phyloP scores from a whole-genome alignment of 2,888 invertebrate genomes.

The Dynastes tityus region DNA sequence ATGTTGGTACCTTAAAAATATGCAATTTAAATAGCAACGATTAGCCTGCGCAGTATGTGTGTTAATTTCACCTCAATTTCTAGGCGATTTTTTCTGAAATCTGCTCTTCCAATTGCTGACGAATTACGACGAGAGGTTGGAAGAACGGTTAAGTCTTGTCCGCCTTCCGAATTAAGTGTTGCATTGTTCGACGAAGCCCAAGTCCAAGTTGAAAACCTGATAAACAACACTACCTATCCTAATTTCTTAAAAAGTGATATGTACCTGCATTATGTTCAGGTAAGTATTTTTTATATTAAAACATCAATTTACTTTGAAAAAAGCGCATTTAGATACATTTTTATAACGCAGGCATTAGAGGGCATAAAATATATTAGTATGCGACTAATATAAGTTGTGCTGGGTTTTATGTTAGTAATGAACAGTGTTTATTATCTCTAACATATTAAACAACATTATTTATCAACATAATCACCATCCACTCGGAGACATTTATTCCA shows the following conservation, averaged over 20 bases:
- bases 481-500: no score
- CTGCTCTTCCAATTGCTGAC: conserved; percentile 86
- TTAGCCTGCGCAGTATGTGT: no score
- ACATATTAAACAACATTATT: no score
- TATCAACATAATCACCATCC: no score
- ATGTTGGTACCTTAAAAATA: no score
- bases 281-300: conserved; percentile 70
- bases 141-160: conserved; percentile 80
- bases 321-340: not conserved
- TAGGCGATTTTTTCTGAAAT: conserved; percentile 81
- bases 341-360: no score
- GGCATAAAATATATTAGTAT: no score
- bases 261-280: conserved; percentile 88
- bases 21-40: no score
- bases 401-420: no score
- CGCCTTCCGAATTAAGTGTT: conserved; percentile 74
- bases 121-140: conserved; percentile 86
- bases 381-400: no score
- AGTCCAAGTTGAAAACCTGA: conserved; percentile 82
- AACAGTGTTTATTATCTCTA: no score
- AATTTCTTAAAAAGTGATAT: conserved; percentile 94
- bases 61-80: not conserved
- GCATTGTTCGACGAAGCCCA: conserved; percentile 86
- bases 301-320: not conserved
- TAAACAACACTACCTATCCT: conserved; percentile 91